These are phyloP conservation scores for Pogona vitticeps DNA, from an alignment of 2,113 vertebrate species.

Conservation along the genomic window DNA sequence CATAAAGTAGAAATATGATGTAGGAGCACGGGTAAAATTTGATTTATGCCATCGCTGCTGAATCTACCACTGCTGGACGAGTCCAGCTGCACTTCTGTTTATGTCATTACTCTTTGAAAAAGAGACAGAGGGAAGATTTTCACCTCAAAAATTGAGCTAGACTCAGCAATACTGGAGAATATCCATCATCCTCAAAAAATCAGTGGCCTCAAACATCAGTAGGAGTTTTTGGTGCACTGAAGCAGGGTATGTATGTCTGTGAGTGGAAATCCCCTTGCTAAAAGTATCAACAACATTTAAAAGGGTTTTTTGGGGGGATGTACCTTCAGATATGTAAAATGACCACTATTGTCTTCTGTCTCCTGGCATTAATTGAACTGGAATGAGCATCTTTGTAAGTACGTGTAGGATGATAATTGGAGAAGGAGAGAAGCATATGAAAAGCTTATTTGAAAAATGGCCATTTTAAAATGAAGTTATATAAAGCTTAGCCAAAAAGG, in stretches of 20 bases:
- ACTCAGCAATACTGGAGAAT: conserved; percentile 47
- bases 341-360: conserved; percentile 21
- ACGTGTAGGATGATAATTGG: conserved; percentile 42
- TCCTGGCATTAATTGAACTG: conserved; percentile 43
- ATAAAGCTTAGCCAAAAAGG: background rate
- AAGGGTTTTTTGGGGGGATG: conserved; percentile 50
- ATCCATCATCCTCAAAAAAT: conserved; percentile 59
- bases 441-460: fast-evolving
- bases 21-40: conserved; percentile 57
- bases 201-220: conserved; percentile 63
- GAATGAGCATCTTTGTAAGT: conserved; percentile 49
- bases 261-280: background rate
- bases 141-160: conserved; percentile 59
- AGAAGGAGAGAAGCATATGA: conserved; percentile 16
- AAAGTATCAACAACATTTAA: conserved; percentile 10
- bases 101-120: conserved; percentile 65
- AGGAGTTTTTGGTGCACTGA: conserved; percentile 8
- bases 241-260: too few species aligned
- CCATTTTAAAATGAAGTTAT: background rate
- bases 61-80: background rate
- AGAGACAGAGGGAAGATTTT: conserved; percentile 47
- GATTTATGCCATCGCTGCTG: conserved; percentile 51
- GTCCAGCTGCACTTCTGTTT: conserved; percentile 65
- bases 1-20: conserved; percentile 21
- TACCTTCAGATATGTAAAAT: conserved; percentile 46